Evolutionary conservation across 2,888 invertebrate species (phyloP).

Genomic region (Odontocerum albicorne): DNA sequence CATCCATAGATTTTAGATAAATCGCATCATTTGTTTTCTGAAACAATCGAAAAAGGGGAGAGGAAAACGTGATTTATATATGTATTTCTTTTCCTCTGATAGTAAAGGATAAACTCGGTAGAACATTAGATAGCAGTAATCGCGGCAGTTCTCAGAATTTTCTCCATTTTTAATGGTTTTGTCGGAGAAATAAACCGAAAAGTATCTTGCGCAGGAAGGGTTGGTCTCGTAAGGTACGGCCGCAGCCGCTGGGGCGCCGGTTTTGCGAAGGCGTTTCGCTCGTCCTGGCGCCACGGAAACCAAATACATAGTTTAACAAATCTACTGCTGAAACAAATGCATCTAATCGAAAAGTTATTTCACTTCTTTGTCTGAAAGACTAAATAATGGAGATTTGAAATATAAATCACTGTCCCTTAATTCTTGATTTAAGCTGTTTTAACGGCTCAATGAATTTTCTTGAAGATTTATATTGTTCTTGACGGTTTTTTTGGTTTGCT

Average conservation of each 20-base stretch:
- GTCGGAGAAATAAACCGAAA: conserved; percentile 2
- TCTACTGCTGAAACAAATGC: no score
- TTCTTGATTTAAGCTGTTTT: no score
- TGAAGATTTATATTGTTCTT: no score
- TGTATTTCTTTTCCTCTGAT: conserved; percentile 3
- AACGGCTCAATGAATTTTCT: no score
- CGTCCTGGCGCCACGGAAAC: conserved; percentile 7
- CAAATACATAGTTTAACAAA: no score
- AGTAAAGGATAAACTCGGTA: background rate
- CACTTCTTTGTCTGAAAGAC: no score
- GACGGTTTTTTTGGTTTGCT: no score
- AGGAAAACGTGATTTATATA: background rate
- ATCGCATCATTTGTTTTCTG: background rate
- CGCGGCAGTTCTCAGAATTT: conserved; percentile 12
- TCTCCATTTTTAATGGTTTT: conserved; percentile 21
- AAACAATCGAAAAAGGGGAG: background rate
- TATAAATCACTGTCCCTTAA: no score
- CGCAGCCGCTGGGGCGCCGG: background rate
- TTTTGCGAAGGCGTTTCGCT: no score
- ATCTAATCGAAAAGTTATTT: no score
- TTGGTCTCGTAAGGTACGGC: background rate
- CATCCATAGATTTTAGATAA: background rate
- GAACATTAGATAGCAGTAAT: conserved; percentile 13
- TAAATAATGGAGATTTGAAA: no score
- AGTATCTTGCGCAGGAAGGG: no score